Percentiles rank a stretch among this genome's conserved stretches.
These are phyloP conservation scores for Platorchestia sp. DNA, from an alignment of 1,140 invertebrate species.

Conservation along the genomic window DNA sequence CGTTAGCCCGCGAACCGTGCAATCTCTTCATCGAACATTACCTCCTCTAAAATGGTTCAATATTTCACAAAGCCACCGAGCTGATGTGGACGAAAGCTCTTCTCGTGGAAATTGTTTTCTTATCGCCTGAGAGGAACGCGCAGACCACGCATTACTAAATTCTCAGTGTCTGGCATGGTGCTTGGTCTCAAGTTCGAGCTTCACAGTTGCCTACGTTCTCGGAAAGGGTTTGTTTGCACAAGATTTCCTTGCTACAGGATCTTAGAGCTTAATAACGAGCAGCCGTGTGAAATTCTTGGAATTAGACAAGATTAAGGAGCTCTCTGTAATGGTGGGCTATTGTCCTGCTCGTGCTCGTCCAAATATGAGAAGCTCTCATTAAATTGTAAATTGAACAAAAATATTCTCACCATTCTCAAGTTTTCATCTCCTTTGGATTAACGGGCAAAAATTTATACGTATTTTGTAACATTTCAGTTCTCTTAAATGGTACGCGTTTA, in stretches of 20 bases:
- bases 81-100: conserved; percentile 27
- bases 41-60: conserved; percentile 46
- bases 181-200: neutral
- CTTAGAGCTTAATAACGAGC: conserved; percentile 13
- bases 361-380: conserved; percentile 1
- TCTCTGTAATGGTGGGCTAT: conserved; percentile 16
- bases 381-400: conserved; percentile 3
- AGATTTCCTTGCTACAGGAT: neutral
- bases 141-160: neutral
- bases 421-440: neutral
- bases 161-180: neutral
- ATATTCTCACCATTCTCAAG: neutral
- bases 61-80: conserved; percentile 49
- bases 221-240: conserved; percentile 1
- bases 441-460: neutral
- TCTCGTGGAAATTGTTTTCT: conserved; percentile 37
- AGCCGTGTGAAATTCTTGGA: conserved; percentile 20
- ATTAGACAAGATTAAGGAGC: conserved; percentile 33
- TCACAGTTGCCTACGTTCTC: neutral
- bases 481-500: neutral
- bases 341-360: neutral
- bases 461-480: neutral
- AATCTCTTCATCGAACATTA: conserved; percentile 53
- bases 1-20: conserved; percentile 27
- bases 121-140: neutral